Conservation (phyloP, 2,888 invertebrate species). For the Noctua comes region DNA sequence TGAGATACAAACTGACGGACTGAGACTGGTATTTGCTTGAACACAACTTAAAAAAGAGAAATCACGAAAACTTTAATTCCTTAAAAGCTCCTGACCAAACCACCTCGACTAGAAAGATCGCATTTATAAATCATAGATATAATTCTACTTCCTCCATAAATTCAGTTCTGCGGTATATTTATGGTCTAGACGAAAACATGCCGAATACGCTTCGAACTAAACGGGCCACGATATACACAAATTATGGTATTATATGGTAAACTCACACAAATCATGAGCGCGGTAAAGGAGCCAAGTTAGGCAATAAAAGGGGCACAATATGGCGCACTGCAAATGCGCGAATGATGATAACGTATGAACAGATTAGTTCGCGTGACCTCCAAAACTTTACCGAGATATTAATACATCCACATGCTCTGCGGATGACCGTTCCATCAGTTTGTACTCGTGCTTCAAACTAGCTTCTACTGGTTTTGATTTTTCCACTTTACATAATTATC, state of each 20-base stretch:
- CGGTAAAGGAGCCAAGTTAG: conserved; percentile 74
- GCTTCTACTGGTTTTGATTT: not conserved
- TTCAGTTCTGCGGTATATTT: conserved; percentile 56
- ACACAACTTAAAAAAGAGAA: not conserved
- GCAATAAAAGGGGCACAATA: conserved; percentile 81
- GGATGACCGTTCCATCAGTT: conserved; percentile 2
- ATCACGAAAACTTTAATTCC: conserved; percentile 9
- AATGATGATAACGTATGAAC: conserved; percentile 79
- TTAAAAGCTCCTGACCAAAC: conserved; percentile 26
- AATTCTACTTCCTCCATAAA: conserved; percentile 59
- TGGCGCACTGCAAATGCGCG: conserved; percentile 75
- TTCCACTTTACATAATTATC: not conserved
- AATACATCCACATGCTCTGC: conserved; percentile 10
- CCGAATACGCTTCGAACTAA: conserved; percentile 56
- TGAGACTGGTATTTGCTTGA: not conserved
- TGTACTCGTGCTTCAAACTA: not conserved
- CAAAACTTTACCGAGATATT: conserved; percentile 42
- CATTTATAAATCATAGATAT: conserved; percentile 49
- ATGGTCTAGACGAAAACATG: conserved; percentile 59
- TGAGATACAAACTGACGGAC: not conserved
- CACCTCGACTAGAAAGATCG: conserved; percentile 29
- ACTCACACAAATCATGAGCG: conserved; percentile 75
- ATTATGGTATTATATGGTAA: conserved; percentile 66
- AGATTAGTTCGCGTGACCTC: conserved; percentile 56
- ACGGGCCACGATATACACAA: conserved; percentile 64